These are phyloP conservation scores for Cygnus atratus DNA, from an alignment of 2,113 vertebrate species.

Conservation along the genomic window DNA sequence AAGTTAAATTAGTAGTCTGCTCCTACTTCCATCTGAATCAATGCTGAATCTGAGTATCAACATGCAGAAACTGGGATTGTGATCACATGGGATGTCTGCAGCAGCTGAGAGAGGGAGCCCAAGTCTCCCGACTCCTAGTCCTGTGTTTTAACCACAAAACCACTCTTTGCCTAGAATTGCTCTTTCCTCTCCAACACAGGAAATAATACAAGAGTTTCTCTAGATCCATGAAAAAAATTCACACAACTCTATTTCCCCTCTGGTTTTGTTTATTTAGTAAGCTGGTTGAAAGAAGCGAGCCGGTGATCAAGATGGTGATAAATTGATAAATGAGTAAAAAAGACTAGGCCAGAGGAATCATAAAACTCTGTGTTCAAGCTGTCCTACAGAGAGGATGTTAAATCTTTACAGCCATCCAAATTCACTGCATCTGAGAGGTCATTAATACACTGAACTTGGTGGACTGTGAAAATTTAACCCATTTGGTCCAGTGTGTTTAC, in stretches of 20 bases:
- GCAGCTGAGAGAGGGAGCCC: background rate
- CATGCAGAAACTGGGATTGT: background rate
- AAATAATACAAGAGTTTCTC: background rate
- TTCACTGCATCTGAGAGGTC: background rate
- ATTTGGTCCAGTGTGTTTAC: background rate
- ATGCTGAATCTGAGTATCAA: background rate
- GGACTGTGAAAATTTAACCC: background rate
- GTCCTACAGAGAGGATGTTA: background rate
- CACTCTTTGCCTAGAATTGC: background rate
- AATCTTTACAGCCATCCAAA: background rate
- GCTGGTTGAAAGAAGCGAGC: background rate
- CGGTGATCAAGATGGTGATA: fast-evolving
- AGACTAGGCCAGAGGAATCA: background rate
- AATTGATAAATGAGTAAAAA: background rate
- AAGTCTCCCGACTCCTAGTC: background rate
- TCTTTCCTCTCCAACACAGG: background rate
- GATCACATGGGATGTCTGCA: background rate
- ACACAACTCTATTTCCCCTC: background rate
- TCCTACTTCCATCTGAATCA: background rate
- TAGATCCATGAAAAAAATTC: background rate
- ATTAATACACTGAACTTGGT: background rate
- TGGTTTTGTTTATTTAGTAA: background rate
- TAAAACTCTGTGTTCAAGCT: background rate
- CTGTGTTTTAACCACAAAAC: background rate
- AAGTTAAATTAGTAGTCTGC: background rate